Evolutionary conservation across 1,140 invertebrate species (phyloP), one percentile per base, ranked within the genome.

Genomic region (Papilio aristodemus): DNA sequence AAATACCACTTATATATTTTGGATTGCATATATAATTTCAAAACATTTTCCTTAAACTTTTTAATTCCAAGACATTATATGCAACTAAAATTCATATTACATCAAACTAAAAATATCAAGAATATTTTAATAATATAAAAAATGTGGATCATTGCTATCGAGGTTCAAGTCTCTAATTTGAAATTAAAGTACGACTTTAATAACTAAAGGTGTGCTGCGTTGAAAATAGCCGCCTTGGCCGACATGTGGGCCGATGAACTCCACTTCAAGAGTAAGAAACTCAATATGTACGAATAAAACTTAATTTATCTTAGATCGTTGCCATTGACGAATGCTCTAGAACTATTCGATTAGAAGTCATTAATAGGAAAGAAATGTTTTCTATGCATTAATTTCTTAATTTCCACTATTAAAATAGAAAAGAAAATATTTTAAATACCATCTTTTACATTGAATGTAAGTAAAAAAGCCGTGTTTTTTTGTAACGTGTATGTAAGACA

Each of bases 161-260:
- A 54, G 46, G 46, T 50, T 50, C 19, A 46, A 46, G 46, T 54
- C 19, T 32, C 19, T 54, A 54, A 54, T 54, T 54, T 54, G 10
- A 54, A 54, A 19, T 54, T 54, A 54, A 54, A 54, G 19, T 25
- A 13, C 41, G 41, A 43, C 19, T 54, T 54, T 54, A 54, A 54
- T 54, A 54, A 25, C 46, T 54, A 54, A 54, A 54, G 46, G 46
- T 54, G 46, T 54, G 46, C 19, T 54, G 19, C 22, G 46, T 54
- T 54, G 46, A 54, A 54, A 54, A 54, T 54, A 54, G 46, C 46
- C 46, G 46, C 46, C 46, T 54, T 54, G 46, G 46, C 46, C 46
- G 10, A 54, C 46, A 54, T 54, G 22, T 54, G 46, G 46, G 46
- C 46, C 46, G 46, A 54, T 22, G 46, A 54, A 54, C 46, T 25